Conservation (phyloP, 2,113 vertebrate genomes). For the Hepsetus odoe region DNA sequence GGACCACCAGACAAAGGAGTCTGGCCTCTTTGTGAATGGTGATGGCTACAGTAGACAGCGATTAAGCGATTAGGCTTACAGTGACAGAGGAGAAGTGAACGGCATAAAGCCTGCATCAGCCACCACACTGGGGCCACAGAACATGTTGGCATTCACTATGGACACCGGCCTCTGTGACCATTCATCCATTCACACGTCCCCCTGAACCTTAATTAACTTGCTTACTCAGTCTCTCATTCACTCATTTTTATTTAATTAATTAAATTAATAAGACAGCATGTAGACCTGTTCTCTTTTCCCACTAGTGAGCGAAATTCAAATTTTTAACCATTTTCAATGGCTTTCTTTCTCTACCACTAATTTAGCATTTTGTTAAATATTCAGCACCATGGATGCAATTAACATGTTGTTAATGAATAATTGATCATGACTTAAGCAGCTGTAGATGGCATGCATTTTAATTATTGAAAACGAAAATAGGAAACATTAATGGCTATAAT, state of each 20-base stretch:
- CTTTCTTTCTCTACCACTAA: conserved; percentile 60
- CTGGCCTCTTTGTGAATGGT: conserved; percentile 90
- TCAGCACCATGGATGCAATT: conserved; percentile 82
- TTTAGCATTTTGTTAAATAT: conserved; percentile 86
- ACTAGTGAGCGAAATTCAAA: conserved; percentile 20
- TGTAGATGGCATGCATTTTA: conserved; percentile 82
- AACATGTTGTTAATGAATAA: conserved; percentile 92
- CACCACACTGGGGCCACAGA: neutral
- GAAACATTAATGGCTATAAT: conserved; percentile 61
- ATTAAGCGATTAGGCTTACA: conserved; percentile 91
- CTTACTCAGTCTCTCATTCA: conserved; percentile 1
- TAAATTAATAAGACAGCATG: conserved; percentile 9
- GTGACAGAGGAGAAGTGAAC: conserved; percentile 65
- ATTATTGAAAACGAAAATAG: conserved; percentile 87
- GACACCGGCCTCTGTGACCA: conserved; percentile 1
- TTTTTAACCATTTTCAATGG: conserved; percentile 15
- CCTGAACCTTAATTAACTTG: conserved; percentile 18
- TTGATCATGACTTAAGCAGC: conserved; percentile 85
- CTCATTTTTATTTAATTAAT: conserved; percentile 29
- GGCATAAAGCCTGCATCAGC: conserved; percentile 34
- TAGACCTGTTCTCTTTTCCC: neutral
- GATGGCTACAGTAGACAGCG: conserved; percentile 89
- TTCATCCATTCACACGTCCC: conserved; percentile 12
- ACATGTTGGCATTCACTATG: neutral
- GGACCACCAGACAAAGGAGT: conserved; percentile 86